phyloP scores from a whole-genome alignment of 2,888 invertebrate genomes.

The Atethmia centrago region DNA sequence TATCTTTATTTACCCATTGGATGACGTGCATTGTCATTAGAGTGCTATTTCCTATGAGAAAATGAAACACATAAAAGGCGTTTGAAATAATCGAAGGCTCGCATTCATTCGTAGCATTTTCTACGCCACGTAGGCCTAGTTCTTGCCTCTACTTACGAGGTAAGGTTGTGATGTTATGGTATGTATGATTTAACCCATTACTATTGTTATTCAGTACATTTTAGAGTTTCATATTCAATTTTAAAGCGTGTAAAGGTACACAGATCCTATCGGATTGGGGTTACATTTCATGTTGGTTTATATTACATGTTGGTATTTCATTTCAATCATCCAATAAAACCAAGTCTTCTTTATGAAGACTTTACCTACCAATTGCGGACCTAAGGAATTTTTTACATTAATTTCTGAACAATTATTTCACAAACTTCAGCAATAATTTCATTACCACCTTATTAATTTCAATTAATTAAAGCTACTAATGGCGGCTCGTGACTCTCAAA shows the following conservation, averaged over 20 bases:
- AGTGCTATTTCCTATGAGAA: not conserved
- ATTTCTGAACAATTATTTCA: slow-evolving; percentile 11
- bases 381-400: not conserved
- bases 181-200: not conserved
- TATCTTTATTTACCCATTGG: not conserved
- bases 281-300: not conserved
- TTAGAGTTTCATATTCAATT: not conserved
- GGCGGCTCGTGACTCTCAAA: slow-evolving; percentile 14
- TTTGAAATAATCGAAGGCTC: slow-evolving; percentile 6
- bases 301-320: not conserved
- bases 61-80: not conserved
- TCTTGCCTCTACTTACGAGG: not conserved
- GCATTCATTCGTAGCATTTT: slow-evolving; percentile 6
- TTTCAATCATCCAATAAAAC: not conserved
- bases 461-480: slow-evolving; percentile 43
- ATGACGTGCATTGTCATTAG: not conserved
- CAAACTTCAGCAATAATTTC: slow-evolving; percentile 35
- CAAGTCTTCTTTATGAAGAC: not conserved
- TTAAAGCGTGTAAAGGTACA: not conserved
- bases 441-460: slow-evolving; percentile 43
- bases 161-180: too few species aligned
- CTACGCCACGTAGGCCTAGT: slow-evolving; percentile 11
- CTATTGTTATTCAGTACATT: not conserved
- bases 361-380: not conserved
- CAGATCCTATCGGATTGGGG: not conserved